Percentiles rank a stretch among this genome's conserved stretches.
Conservation (phyloP, 2,888 invertebrate genomes). For the Drosophila nr. medialis region DNA sequence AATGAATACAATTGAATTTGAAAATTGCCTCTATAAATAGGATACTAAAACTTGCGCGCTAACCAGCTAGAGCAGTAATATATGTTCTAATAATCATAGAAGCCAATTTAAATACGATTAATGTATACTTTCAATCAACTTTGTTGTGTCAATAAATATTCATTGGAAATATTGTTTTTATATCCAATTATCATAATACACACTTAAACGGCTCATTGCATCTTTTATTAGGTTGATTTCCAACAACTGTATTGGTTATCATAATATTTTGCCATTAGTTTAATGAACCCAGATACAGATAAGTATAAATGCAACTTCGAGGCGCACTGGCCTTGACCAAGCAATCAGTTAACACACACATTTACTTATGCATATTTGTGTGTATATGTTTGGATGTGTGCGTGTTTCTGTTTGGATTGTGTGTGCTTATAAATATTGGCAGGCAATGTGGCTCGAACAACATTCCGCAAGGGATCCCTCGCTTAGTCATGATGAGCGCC, state of each 20-base stretch:
- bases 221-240: conserved; percentile 1
- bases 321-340: conserved; percentile 35
- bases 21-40: not conserved
- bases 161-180: conserved; percentile 30
- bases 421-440: conserved; percentile 39
- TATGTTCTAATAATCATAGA: not conserved
- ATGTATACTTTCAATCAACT: not conserved
- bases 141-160: conserved; percentile 15
- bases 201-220: not conserved
- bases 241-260: conserved; percentile 17
- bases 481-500: conserved; percentile 61
- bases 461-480: conserved; percentile 14
- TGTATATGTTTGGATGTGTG: not conserved
- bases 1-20: not conserved
- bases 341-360: conserved; percentile 36
- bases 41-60: not conserved
- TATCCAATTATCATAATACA: conserved; percentile 12
- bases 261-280: conserved; percentile 50
- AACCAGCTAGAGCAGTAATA: no score
- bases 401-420: not conserved
- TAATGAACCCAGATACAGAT: conserved; percentile 51
- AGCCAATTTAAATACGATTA: not conserved
- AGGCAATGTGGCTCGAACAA: not conserved
- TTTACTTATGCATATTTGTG: not conserved
- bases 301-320: conserved; percentile 18